phyloP scores from a whole-genome alignment of 1,140 invertebrate species.

The Elymnias hypermnestra region DNA sequence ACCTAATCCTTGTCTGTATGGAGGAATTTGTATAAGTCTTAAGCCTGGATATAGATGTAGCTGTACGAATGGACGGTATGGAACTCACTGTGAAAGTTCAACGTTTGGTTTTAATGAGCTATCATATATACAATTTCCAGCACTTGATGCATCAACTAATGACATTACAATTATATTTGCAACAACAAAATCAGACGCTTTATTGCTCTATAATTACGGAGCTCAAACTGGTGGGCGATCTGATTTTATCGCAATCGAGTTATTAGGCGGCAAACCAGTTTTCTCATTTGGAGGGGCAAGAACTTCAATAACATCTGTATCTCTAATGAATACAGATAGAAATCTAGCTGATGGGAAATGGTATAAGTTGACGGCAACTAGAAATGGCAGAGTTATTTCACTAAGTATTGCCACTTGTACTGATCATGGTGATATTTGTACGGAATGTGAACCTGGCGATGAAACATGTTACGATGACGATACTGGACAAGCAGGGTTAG shows the following conservation, averaged over 20 bases:
- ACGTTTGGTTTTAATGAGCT: conserved; percentile 92
- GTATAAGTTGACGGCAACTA: conserved; percentile 93
- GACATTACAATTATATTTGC: conserved; percentile 94
- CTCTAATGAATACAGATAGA: conserved; percentile 78
- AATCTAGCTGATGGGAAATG: conserved; percentile 90
- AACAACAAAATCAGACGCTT: conserved; percentile 89
- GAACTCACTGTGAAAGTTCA: conserved; percentile 91
- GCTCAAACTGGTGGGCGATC: conserved; percentile 90
- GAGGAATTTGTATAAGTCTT: conserved; percentile 87
- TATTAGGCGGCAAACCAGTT: conserved; percentile 87
- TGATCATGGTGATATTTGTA: conserved; percentile 90
- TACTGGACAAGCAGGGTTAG: conserved; percentile 88
- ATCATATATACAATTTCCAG: conserved; percentile 92
- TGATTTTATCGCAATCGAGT: conserved; percentile 94
- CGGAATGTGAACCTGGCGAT: conserved; percentile 89
- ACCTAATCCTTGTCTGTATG: conserved; percentile 92
- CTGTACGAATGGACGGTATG: conserved; percentile 91
- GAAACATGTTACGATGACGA: conserved; percentile 88
- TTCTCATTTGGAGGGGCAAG: conserved; percentile 93
- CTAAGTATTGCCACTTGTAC: conserved; percentile 87
- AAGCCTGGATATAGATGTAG: conserved; percentile 92
- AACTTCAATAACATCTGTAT: conserved; percentile 88
- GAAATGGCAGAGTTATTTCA: conserved; percentile 90
- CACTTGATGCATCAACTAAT: conserved; percentile 90
- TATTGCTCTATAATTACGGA: conserved; percentile 94